Conservation (phyloP, 2,797 vertebrate species). For the Acrocephalus scirpaceus region DNA sequence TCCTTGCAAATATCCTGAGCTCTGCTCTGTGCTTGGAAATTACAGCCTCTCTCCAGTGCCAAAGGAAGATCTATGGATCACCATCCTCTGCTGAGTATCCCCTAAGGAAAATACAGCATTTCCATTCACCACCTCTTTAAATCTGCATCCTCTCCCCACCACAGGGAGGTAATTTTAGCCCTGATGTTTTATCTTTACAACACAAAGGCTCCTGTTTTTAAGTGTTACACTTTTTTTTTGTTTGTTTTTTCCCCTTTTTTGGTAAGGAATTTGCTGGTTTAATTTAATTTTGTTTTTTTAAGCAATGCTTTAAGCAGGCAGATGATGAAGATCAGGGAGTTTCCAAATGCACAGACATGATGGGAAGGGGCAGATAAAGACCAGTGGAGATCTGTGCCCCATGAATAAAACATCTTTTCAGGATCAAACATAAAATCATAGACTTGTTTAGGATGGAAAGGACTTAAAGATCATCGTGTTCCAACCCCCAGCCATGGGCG, state of each 20-base stretch:
- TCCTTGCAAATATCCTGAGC: not conserved
- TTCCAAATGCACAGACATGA: not conserved
- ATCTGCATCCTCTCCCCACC: not conserved
- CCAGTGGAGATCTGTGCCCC: not conserved
- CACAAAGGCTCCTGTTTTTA: not conserved
- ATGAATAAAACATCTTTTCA: not conserved
- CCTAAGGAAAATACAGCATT: not conserved
- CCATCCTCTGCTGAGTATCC: not conserved
- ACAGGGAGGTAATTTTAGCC: not conserved
- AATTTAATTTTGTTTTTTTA: not conserved
- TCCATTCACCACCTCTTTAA: not conserved
- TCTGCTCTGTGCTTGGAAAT: not conserved
- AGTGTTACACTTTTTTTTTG: not conserved
- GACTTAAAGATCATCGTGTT: not conserved
- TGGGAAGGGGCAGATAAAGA: not conserved
- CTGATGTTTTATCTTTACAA: not conserved
- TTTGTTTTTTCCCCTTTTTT: rapidly evolving
- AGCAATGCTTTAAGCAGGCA: not conserved
- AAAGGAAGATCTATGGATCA: not conserved
- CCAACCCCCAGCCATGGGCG: not conserved
- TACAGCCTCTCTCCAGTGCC: not conserved
- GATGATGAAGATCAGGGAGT: not conserved
- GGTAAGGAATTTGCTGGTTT: not conserved
- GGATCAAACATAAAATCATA: not conserved
- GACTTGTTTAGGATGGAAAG: not conserved